A percentile compares a stretch with the other conserved stretches of the same genome.
Conservation (phyloP, 2,113 vertebrate genomes). For the Hippocampus mohnikei region DNA sequence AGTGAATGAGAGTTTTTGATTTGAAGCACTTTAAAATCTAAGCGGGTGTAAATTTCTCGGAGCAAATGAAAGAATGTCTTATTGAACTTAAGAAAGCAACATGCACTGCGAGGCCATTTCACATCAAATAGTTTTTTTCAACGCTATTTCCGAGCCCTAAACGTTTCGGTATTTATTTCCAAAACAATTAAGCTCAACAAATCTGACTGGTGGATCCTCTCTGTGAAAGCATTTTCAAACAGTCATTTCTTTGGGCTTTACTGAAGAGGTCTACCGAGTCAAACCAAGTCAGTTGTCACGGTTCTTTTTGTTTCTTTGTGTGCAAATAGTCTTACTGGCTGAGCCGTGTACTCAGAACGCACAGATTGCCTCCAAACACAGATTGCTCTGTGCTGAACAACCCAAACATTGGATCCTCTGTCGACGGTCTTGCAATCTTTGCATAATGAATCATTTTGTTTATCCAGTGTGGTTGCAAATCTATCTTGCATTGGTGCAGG, state of each 20-base stretch:
- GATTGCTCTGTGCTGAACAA: constrained; percentile 10
- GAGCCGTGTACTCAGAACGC: constrained; percentile 21
- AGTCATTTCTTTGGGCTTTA: constrained; percentile 18
- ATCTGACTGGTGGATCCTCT: no score
- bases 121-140: no score
- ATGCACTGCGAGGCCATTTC: no score
- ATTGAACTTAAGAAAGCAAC: no score
- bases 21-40: background rate
- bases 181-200: no score
- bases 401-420: constrained; percentile 15
- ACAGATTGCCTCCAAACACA: constrained; percentile 27
- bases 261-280: constrained; percentile 16
- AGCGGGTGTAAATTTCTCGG: no score
- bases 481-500: background rate
- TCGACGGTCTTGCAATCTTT: constrained; percentile 3
- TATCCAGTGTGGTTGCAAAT: constrained; percentile 4
- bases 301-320: constrained; percentile 17
- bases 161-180: no score
- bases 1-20: background rate
- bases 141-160: no score
- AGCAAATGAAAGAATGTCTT: no score
- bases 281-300: constrained; percentile 31
- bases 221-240: constrained; percentile 6
- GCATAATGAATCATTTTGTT: constrained; percentile 17
- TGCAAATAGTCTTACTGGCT: constrained; percentile 28